Base-by-base conservation (phyloP, 2,888 invertebrate genomes). In the Pristionchus exspectatus region DNA sequence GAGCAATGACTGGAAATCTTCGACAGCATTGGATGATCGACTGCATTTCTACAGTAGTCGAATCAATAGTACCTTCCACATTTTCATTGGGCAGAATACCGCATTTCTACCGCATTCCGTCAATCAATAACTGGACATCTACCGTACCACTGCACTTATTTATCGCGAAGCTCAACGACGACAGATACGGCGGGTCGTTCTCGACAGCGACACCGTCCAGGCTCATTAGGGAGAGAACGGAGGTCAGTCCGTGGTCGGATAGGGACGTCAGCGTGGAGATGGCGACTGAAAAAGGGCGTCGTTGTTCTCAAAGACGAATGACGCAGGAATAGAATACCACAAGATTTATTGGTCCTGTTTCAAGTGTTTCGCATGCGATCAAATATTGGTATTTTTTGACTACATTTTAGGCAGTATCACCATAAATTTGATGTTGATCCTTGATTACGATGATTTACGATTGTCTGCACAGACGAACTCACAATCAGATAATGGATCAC, bases 71-170 rank as follows among this genome's bases (percentile, higher is more conserved):
- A 74, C 27, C 14, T n/a, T n/a, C n/a, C n/a, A n/a, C n/a, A 4
- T 38, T 1, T 18, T n/a, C 16, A 38, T 38, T 38, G 38, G 2
- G 69, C 69, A 69, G 2, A 3, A 4, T 12, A 59, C 21, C 14
- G 59, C 7, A 59, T 2, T 59, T 59, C 38, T 38, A 38, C 38
- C 38, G 38, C 2, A 59, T 59, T 59, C 59, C 21, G 2, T 2
- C 59, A 59, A 59, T 59, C 59, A 21, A 18, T 18, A 18, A 18
- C 59, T 59, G 2, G 59, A 18, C 59, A 18, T 14, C 30, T 74
- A n/a, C 10, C 77, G 77, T 77, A 77, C 77, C 77, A 44, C 77
- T 77, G 77, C 44, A 18, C 33, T 77, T 77, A 77, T 44, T 77
- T 50, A 77, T 18, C n/a, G 44, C 14, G 77, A 77, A 77, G 21